Conservation (phyloP, 1,140 invertebrate genomes). For the Psilanteris sp. region DNA sequence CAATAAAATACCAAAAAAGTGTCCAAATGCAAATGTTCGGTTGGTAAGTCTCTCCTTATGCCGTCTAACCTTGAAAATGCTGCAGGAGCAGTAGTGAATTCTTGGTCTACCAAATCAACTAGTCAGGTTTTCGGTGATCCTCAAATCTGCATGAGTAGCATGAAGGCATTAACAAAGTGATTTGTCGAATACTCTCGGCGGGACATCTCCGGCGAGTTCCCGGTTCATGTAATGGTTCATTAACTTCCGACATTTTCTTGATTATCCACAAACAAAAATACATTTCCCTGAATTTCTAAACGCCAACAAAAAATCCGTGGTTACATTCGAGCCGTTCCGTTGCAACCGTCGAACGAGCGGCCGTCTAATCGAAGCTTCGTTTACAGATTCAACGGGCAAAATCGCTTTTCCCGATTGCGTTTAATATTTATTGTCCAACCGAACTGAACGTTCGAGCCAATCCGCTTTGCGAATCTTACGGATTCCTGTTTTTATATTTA, state of each 20-base stretch:
- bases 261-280: not conserved
- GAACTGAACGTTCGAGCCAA: too few relatives aligned
- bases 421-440: too few relatives aligned
- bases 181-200: slow-evolving; percentile 37
- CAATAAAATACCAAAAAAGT: slow-evolving; percentile 37
- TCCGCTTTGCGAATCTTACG: too few relatives aligned
- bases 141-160: slow-evolving; percentile 43
- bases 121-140: slow-evolving; percentile 18
- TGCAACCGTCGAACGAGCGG: too few relatives aligned
- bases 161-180: slow-evolving; percentile 53
- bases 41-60: slow-evolving; percentile 13
- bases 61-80: slow-evolving; percentile 22
- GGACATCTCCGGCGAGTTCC: slow-evolving; percentile 28
- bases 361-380: too few relatives aligned
- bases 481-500: too few relatives aligned
- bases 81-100: slow-evolving; percentile 45
- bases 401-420: too few relatives aligned
- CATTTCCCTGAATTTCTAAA: slow-evolving; percentile 1
- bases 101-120: slow-evolving; percentile 40
- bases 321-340: too few relatives aligned
- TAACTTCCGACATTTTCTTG: slow-evolving; percentile 37
- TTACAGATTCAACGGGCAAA: too few relatives aligned
- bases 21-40: slow-evolving; percentile 35
- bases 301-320: too few relatives aligned
- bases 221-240: slow-evolving; percentile 36